Conservation (phyloP, 2,888 invertebrate species). For the Eristalis tenax region DNA sequence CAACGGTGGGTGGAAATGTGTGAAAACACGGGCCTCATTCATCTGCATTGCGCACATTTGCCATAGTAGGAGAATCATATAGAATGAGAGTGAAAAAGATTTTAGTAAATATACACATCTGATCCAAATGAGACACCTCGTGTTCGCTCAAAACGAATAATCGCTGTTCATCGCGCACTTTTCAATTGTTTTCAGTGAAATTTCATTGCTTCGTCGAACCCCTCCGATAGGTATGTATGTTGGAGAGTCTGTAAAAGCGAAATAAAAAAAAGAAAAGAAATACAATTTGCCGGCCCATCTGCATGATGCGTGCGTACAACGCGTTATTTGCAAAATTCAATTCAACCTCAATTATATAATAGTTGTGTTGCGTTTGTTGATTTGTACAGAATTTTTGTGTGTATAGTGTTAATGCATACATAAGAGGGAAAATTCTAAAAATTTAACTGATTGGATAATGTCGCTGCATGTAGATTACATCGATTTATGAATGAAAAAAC, state of each 20-base stretch:
- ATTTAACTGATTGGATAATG: slow-evolving; percentile 12
- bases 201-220: not conserved
- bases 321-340: slow-evolving; percentile 33
- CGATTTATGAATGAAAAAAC: slow-evolving; percentile 68
- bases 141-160: not conserved
- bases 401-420: not conserved
- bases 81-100: slow-evolving; percentile 12
- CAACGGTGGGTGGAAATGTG: not conserved
- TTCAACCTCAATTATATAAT: slow-evolving; percentile 65
- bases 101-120: slow-evolving; percentile 59
- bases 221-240: not conserved
- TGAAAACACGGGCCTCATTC: slow-evolving; percentile 37
- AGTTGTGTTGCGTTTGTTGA: slow-evolving; percentile 27
- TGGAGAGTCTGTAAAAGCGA: not conserved
- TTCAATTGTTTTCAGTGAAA: not conserved
- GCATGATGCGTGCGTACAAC: not conserved
- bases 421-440: not conserved
- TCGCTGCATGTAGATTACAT: slow-evolving; percentile 48
- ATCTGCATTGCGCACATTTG: slow-evolving; percentile 72
- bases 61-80: slow-evolving; percentile 41
- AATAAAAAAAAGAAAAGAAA: not conserved
- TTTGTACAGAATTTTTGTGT: slow-evolving; percentile 20
- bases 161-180: not conserved
- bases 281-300: slow-evolving; percentile 9
- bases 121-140: slow-evolving; percentile 42